Evolutionary conservation across 2,888 invertebrate genomes (phyloP), one percentile per base, ranked within the genome.

Genomic region (Omphaloscelis lunosa): DNA sequence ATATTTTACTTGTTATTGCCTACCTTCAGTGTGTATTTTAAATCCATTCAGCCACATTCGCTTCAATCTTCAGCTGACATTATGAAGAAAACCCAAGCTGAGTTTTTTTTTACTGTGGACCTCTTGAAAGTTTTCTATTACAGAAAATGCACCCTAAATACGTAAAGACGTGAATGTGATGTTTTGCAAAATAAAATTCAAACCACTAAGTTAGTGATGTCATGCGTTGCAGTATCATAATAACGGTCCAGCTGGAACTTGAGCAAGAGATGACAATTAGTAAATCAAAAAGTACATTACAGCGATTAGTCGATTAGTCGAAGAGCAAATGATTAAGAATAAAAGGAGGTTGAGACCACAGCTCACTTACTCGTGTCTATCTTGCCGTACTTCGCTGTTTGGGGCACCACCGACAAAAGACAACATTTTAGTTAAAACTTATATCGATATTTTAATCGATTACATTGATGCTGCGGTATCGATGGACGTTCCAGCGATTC

Each of bases 341-440:
- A 94, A 93, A 91, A 95, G 94, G 92, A 94, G 92, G 92, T 96
- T 95, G 96, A 96, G 96, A 96, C 96, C 96, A 96, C 96, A 96
- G 95, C 96, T 96, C 96, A 96, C 96, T 96, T 96, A 96, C 96
- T 96, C 94, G 92, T 93, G 92, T 95, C 93, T 94, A 96, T 92
- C 92, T 94, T 95, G 95, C 95, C 95, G 96, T 94, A 95, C 95
- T 92, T 94, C 96, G 96, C 96, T 96, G 96, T 96, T 95, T 95
- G 95, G 94, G 94, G 95, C 96, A 96, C 96, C 96, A 96, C 96
- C 96, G 96, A 96, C 96, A 96, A 96, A 96, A 96, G 95, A 96
- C 92, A 96, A 96, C 91, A 95, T 88, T 95, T 94, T 93, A 93
- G 91, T 96, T 95, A 96, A 94, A 91, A 92, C 81, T 91, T 90